A percentile compares a stretch with the other conserved stretches of the same genome.
Conservation (phyloP, 2,113 vertebrate species). For the Anguilla rostrata region DNA sequence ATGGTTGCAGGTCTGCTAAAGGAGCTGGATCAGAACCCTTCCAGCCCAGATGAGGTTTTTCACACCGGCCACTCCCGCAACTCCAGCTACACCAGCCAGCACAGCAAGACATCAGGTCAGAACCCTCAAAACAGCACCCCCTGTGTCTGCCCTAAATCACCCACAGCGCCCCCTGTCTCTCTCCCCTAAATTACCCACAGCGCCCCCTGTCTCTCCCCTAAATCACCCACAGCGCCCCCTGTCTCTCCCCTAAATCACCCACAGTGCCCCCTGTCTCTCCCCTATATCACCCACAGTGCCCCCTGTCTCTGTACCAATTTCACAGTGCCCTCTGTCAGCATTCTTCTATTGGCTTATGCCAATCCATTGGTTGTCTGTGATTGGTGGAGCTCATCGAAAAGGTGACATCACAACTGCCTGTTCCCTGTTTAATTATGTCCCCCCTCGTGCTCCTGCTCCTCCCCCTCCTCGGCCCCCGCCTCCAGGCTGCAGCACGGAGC, state of each 20-base stretch:
- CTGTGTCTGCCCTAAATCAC: background rate
- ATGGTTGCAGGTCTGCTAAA: constrained; percentile 79
- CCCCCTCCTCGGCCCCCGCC: background rate
- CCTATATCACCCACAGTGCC: background rate
- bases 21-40: constrained; percentile 78
- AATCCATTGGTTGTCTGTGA: too few species aligned
- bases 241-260: too few species aligned
- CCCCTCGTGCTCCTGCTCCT: background rate
- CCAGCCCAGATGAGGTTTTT: constrained; percentile 83
- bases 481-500: constrained; percentile 93
- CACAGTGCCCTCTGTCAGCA: too few species aligned
- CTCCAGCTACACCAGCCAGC: constrained; percentile 97
- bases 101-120: constrained; percentile 90
- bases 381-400: too few species aligned
- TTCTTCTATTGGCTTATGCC: too few species aligned
- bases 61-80: constrained; percentile 92
- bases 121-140: background rate
- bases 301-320: background rate
- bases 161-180: too few species aligned
- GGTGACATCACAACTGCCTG: too few species aligned
- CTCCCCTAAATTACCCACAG: too few species aligned
- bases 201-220: too few species aligned
- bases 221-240: background rate
- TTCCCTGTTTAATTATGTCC: too few species aligned
- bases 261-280: background rate